A percentile compares a stretch with the other conserved stretches of the same genome.
These are phyloP conservation scores for Sakesphorus luctuosus DNA, from an alignment of 2,113 vertebrate genomes.

Conservation along the genomic window DNA sequence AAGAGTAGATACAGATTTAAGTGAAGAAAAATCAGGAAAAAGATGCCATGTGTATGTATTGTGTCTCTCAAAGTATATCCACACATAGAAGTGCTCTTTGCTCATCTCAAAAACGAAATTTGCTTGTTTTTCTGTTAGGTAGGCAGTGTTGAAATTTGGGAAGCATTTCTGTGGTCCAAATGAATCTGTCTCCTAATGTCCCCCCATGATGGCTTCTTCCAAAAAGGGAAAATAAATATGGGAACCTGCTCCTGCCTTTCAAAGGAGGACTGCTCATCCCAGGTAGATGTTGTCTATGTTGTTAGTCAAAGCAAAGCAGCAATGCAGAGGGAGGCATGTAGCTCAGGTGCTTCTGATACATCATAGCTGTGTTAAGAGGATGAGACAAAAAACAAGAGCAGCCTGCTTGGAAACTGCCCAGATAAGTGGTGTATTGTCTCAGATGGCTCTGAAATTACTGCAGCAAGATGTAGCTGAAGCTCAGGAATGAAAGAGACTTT, in stretches of 20 bases:
- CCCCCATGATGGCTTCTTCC: neutral
- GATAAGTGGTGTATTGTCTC: neutral
- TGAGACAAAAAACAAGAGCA: neutral
- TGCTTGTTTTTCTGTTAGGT: neutral
- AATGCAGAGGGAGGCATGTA: neutral
- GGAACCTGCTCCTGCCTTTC: neutral
- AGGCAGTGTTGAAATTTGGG: neutral
- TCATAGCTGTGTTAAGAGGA: neutral
- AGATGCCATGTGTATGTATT: fast-evolving
- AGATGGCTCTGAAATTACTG: neutral
- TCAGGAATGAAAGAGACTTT: neutral
- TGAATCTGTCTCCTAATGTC: neutral
- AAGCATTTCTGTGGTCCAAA: neutral
- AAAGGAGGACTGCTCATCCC: neutral
- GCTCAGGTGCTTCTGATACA: neutral
- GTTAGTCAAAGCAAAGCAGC: neutral
- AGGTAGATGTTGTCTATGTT: neutral
- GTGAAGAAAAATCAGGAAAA: neutral
- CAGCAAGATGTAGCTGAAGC: neutral
- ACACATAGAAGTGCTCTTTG: neutral
- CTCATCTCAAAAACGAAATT: neutral
- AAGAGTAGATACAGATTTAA: neutral
- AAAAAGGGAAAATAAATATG: neutral
- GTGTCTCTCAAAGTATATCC: neutral
- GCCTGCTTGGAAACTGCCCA: neutral